Base-by-base conservation (phyloP, 2,797 vertebrate species). In the Vireo griseus region DNA sequence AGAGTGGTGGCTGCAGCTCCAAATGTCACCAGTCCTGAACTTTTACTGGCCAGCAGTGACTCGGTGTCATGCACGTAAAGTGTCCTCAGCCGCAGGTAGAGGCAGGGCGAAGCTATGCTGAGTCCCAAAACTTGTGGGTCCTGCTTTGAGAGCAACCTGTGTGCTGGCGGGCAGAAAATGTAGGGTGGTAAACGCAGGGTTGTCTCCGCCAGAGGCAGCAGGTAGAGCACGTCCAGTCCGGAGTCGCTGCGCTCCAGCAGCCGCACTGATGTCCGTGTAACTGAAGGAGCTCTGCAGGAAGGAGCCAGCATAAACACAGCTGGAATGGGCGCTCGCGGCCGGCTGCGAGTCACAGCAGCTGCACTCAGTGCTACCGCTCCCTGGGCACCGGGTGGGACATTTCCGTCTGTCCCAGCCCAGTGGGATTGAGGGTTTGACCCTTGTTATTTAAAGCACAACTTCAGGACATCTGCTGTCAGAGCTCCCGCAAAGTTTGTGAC, bases 261-360 rank as follows among this genome's bases (percentile, higher is more conserved):
- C 86, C 75, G 92, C 47, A 3, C 84, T 19, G 77, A 1, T 74
- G 76, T 45, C 37, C 0, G 57, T 93, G 86, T 90, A 91, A 95
- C 13, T 58, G 93, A 25, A 80, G 95, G 76, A 94, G 93, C 88
- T 47, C 6, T 31, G 39, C 61, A 74, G 95, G 88, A 93, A 88
- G 88, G 52, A 86, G 82, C 85, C 92, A 79, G 92, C 83, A 55
- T 39, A 90, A 91, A 92, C 93, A 94, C 93, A 95, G 93, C 96
- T 90, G 91, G 94, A 80, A 39, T 0, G 58, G 63, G 69, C 22
- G 31, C 68, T 63, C 7, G 0, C 5, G 25, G 93, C 86, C 51
- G n/a, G 44, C 91, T 40, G 75, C 40, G 3, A 68, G 61, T 25
- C 77, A 3, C 78, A 1, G 88, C 92, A 95, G 93, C 93, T 94